phyloP scores from a whole-genome alignment of 2,888 invertebrate species.

The Andrena chrysosceles region DNA sequence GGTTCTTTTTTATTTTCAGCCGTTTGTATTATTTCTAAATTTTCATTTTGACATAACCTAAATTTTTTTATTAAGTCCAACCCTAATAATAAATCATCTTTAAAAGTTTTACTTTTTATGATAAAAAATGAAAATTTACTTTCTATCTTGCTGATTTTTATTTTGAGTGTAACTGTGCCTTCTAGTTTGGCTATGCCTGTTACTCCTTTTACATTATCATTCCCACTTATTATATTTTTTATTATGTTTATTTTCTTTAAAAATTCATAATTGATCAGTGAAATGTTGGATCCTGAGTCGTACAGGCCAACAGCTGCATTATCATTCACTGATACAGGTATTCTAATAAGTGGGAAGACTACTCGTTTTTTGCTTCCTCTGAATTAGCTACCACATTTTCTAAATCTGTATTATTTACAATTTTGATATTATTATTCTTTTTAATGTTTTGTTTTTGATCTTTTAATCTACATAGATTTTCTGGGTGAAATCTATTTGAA shows the following conservation, averaged over 20 bases:
- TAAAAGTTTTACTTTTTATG: neutral
- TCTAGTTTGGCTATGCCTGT: neutral
- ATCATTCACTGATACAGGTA: neutral
- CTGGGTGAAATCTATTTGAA: neutral
- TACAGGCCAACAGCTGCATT: neutral
- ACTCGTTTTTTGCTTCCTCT: slow-evolving; percentile 12
- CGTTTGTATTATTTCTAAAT: too few species aligned
- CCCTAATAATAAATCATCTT: neutral
- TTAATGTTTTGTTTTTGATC: neutral
- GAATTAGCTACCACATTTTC: neutral
- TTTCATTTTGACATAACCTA: too few species aligned
- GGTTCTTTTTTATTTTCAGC: too few species aligned
- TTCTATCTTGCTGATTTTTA: neutral
- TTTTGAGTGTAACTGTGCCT: neutral
- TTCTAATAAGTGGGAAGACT: slow-evolving; percentile 13
- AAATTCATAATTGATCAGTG: neutral
- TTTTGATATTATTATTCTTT: slow-evolving; percentile 1
- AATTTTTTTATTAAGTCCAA: neutral
- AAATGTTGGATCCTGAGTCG: slow-evolving; percentile 11
- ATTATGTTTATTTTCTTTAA: neutral
- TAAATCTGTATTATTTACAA: neutral
- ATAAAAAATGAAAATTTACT: neutral
- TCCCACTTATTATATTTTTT: neutral
- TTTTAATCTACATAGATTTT: neutral
- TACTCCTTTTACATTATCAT: neutral